These are phyloP conservation scores for Caprella mutica DNA, from an alignment of 2,888 invertebrate genomes.

Conservation along the genomic window DNA sequence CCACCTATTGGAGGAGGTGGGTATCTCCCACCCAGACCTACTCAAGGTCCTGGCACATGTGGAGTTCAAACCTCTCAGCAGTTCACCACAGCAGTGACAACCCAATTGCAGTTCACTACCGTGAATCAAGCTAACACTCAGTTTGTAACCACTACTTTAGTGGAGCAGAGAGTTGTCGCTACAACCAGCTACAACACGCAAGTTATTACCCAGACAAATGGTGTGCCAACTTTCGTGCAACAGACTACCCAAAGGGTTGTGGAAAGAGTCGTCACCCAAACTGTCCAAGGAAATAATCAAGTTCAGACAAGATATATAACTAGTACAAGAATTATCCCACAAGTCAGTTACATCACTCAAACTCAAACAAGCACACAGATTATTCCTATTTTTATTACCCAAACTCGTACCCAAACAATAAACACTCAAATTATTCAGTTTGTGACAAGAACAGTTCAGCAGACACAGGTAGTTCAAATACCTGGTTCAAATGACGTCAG, in stretches of 20 bases:
- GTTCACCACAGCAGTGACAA: no score
- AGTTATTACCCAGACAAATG: conserved; percentile 15
- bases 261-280: conserved; percentile 17
- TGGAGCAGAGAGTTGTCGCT: conserved; percentile 17
- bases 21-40: background rate
- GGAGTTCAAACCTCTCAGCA: background rate
- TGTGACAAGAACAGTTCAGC: conserved; percentile 9
- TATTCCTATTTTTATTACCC: conserved; percentile 21
- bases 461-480: conserved; percentile 16
- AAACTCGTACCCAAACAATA: conserved; percentile 20
- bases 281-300: conserved; percentile 14
- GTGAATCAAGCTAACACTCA: conserved; percentile 15
- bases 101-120: conserved; percentile 3
- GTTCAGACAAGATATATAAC: conserved; percentile 15
- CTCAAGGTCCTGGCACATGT: background rate
- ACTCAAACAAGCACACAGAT: conserved; percentile 23
- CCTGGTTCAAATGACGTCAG: conserved; percentile 14
- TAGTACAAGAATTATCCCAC: conserved; percentile 19
- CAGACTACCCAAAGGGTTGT: conserved; percentile 3
- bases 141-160: conserved; percentile 15
- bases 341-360: conserved; percentile 20
- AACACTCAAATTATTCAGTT: conserved; percentile 12
- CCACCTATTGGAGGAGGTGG: background rate
- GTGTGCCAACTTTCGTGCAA: conserved; percentile 15
- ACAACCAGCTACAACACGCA: conserved; percentile 20